Percentiles rank a stretch among this genome's conserved stretches.
These are phyloP conservation scores for Misgurnus anguillicaudatus DNA, from an alignment of 2,113 vertebrate genomes.

Conservation along the genomic window DNA sequence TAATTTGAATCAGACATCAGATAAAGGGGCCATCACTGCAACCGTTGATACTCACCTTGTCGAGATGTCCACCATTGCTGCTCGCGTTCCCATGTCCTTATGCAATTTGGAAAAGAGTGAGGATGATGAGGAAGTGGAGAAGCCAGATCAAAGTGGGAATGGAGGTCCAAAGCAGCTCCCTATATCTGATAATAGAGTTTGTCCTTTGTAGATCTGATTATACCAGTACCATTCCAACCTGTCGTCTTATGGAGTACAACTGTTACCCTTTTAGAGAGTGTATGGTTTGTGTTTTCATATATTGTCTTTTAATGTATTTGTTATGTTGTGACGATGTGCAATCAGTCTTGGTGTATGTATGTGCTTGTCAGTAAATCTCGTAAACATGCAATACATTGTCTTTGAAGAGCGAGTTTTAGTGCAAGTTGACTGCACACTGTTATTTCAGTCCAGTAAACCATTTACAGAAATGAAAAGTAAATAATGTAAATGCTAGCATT, in stretches of 20 bases:
- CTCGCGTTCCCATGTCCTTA: slow-evolving; percentile 48
- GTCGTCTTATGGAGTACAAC: background rate
- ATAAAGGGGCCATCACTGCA: slow-evolving; percentile 40
- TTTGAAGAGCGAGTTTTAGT: background rate
- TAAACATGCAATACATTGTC: background rate
- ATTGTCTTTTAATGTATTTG: background rate
- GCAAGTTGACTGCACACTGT: background rate
- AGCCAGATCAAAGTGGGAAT: slow-evolving; percentile 31
- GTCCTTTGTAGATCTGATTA: slow-evolving; percentile 42
- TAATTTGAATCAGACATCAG: slow-evolving; percentile 53
- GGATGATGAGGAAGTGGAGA: slow-evolving; percentile 45
- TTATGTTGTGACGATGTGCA: slow-evolving; percentile 19
- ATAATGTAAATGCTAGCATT: background rate
- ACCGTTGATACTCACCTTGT: slow-evolving; percentile 52
- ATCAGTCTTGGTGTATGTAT: slow-evolving; percentile 16
- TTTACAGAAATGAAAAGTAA: background rate
- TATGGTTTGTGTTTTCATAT: background rate
- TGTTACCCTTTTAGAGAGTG: background rate
- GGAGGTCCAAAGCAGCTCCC: slow-evolving; percentile 33
- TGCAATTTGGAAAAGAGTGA: slow-evolving; percentile 38
- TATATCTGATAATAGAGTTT: slow-evolving; percentile 38
- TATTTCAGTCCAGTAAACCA: background rate
- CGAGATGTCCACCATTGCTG: slow-evolving; percentile 60
- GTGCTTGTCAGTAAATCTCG: background rate
- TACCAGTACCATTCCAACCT: background rate